Conservation (phyloP, 2,888 invertebrate species). For the Notocelia uddmanniana region DNA sequence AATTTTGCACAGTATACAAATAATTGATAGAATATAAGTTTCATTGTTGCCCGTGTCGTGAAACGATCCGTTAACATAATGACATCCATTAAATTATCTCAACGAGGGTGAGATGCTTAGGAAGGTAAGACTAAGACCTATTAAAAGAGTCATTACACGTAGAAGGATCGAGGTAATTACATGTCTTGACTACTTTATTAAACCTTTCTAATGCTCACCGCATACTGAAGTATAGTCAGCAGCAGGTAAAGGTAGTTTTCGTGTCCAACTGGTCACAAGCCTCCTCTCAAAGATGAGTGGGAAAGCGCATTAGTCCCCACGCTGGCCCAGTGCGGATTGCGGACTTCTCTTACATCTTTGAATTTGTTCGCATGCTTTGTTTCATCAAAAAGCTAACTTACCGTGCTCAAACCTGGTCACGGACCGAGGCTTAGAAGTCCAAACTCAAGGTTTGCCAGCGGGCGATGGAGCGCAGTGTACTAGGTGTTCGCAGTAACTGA, state of each 20-base stretch:
- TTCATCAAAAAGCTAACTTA: no score
- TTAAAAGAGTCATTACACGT: slow-evolving; percentile 41
- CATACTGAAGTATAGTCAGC: not conserved
- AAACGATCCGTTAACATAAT: slow-evolving; percentile 22
- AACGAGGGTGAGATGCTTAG: slow-evolving; percentile 26
- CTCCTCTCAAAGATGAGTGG: no score
- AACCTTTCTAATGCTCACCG: not conserved
- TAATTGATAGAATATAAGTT: not conserved
- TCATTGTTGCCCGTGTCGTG: slow-evolving; percentile 7
- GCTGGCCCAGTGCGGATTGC: no score
- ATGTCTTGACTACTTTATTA: slow-evolving; percentile 28
- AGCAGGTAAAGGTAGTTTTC: not conserved
- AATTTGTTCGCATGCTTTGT: no score
- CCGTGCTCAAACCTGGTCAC: no score
- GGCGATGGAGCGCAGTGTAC: no score
- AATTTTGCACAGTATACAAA: not conserved
- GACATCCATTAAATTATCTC: slow-evolving; percentile 36
- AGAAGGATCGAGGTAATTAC: slow-evolving; percentile 31
- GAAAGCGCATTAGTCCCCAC: no score
- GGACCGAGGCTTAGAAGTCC: no score
- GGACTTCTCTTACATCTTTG: no score
- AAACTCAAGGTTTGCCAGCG: no score
- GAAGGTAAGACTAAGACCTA: slow-evolving; percentile 28
- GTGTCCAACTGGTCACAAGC: no score
- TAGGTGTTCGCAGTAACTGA: no score